These are phyloP conservation scores for Pogonocichla stellata DNA, from an alignment of 2,113 vertebrate species.

Conservation along the genomic window DNA sequence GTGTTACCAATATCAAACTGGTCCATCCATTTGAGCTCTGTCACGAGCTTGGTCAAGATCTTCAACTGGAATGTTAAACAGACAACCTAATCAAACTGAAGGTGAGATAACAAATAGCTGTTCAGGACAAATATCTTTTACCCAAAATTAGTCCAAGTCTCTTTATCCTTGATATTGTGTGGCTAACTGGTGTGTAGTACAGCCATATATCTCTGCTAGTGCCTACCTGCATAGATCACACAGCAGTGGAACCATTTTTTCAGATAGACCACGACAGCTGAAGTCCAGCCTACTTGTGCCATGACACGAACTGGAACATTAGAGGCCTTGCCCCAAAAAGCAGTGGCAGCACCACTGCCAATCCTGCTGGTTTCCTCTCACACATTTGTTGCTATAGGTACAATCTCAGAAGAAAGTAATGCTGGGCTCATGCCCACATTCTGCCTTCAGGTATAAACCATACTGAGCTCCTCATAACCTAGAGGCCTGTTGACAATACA, in stretches of 20 bases:
- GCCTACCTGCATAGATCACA: neutral
- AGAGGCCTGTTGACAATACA: neutral
- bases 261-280: neutral
- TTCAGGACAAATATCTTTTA: neutral
- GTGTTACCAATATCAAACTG: neutral
- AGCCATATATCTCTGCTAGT: fast-evolving
- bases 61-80: neutral
- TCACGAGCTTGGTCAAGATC: neutral
- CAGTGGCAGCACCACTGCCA: neutral
- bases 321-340: neutral
- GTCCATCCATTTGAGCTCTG: neutral
- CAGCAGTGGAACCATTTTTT: neutral
- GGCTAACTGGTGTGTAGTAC: neutral
- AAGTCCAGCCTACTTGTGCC: neutral
- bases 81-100: neutral
- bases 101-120: neutral
- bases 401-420: neutral
- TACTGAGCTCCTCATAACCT: neutral
- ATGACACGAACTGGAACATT: neutral
- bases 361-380: neutral
- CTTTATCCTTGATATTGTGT: neutral
- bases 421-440: neutral
- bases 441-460: neutral
- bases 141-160: neutral
- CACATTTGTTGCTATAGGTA: neutral